These are phyloP conservation scores for Gnatocerus cornutus DNA, from an alignment of 2,888 invertebrate species.

Conservation along the genomic window DNA sequence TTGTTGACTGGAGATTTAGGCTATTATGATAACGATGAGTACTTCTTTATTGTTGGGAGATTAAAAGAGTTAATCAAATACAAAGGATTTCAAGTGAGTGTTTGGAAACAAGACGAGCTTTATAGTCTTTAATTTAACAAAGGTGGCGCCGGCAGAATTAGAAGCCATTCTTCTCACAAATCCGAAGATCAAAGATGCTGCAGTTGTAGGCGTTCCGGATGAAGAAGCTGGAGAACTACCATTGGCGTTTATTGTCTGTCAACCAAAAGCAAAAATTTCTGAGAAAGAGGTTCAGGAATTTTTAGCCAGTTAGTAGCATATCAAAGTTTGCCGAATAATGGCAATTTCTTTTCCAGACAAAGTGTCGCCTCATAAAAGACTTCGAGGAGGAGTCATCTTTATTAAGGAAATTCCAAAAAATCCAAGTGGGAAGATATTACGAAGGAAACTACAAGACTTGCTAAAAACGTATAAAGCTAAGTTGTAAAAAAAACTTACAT, in stretches of 20 bases:
- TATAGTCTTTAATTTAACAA: too few species aligned
- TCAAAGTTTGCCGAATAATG: neutral
- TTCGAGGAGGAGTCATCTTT: conserved; percentile 77
- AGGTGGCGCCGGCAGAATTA: conserved; percentile 86
- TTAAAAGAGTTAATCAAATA: conserved; percentile 94
- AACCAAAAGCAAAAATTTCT: conserved; percentile 72
- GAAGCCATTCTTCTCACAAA: conserved; percentile 85
- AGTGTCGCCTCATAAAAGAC: conserved; percentile 82
- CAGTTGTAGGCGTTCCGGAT: conserved; percentile 86
- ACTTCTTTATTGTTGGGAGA: conserved; percentile 87
- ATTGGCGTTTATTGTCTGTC: conserved; percentile 82
- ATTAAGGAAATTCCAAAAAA: conserved; percentile 72
- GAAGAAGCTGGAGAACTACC: conserved; percentile 84
- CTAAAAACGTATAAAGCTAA: conserved; percentile 43
- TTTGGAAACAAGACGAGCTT: too few species aligned
- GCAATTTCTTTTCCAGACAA: conserved; percentile 59
- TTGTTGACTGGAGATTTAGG: conserved; percentile 88
- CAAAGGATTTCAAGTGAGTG: conserved; percentile 85
- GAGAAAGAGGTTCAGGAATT: conserved; percentile 68
- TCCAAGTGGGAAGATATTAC: conserved; percentile 71
- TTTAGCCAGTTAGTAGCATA: conserved; percentile 68
- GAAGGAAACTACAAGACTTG: conserved; percentile 63
- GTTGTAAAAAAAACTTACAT: conserved; percentile 37
- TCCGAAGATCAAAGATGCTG: conserved; percentile 82
- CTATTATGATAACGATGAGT: conserved; percentile 84